Base-by-base conservation (phyloP, 1,140 invertebrate species). In the Drosophila arawakana region DNA sequence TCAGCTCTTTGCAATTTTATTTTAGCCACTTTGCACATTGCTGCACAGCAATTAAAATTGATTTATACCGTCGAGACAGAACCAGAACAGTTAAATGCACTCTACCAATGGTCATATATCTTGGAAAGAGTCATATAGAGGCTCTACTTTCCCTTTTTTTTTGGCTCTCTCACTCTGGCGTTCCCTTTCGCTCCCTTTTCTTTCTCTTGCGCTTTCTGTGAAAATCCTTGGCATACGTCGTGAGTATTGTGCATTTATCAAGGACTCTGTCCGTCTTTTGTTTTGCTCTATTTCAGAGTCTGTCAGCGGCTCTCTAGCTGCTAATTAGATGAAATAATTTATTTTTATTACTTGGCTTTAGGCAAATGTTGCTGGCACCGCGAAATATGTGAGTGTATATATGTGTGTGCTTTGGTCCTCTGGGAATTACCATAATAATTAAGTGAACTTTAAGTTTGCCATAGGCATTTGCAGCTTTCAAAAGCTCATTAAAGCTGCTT, bases 11-110 rank as follows among this genome's bases (percentile, higher is more conserved):
- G 35, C 59, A 62, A 55, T 75, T 83, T 52, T 71, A 72, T 88
- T 79, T 86, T 74, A 54, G 21, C 62, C 81, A 77, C 70, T 73
- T 82, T 82, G 80, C 83, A 86, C 83, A 86, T 88, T 86, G 86
- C 62, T 86, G 86, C 62, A 75, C 81, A 77, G 83, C 83, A 88
- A 88, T 88, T 88, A 88, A 88, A 88, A 83, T 83, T 88, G 83
- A 88, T 88, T 88, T 88, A 88, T 89, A 65, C 70, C 73, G 83
- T 77, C 83, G 84, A 88, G 83, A 88, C 82, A 73, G 83, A 44
- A 60, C 46, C 76, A 59, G 66, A 80, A 68, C 77, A 88, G 80
- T 88, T 85, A 89, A 86, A 82, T 86, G 84, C 76, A 84, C 81
- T 84, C 47, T 61, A 58, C 66, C 72, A 39, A 9, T 39, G 75